Base-by-base conservation (phyloP, 2,888 invertebrate species). In the Acanthacorydalis orientalis region DNA sequence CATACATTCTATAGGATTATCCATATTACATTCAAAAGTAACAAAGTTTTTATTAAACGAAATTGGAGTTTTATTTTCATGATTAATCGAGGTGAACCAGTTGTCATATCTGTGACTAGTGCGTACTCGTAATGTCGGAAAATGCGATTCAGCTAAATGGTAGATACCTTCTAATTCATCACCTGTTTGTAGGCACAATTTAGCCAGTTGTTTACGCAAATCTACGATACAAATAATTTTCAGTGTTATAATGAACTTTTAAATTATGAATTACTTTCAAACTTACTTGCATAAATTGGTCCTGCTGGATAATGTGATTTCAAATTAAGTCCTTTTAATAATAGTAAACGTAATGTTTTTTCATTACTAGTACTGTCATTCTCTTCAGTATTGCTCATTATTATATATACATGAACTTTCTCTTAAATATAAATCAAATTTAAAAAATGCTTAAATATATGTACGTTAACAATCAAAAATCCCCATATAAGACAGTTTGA, bases 71-170 rank as follows among this genome's bases (percentile, higher is more conserved):
- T 51, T 43, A n/a, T 45, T 43, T 47, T 51, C 48, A 15, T 7
- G 8, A 14, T 49, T 51, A 42, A 44, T 50, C 33, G 50, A 49
- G 10, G 44, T 40, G 55, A 23, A 6, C 3, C 23, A 43, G 50
- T 58, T 59, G 47, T 58, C 57, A 53, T 59, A 60, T 15, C 56
- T 54, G 48, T 56, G 51, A 4, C 54, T 53, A 23, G 62, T 56
- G 53, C 55, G 59, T 38, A 55, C 55, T 43, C 64, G 53, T 48
- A 64, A 57, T 47, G 54, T 55, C 11, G 61, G 60, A 12, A 56
- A 56, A 54, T 64, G 64, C 8, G 63, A 60, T 52, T 64, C 63
- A 4, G 55, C 54, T 51, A 64, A 55, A 53, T 60, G 52, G 49
- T 58, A 60, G 49, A 64, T 62, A 48, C 57, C 53, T 51, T 54